These are phyloP conservation scores for Sebastes steindachneri DNA, from an alignment of 2,797 vertebrate species.

Conservation along the genomic window DNA sequence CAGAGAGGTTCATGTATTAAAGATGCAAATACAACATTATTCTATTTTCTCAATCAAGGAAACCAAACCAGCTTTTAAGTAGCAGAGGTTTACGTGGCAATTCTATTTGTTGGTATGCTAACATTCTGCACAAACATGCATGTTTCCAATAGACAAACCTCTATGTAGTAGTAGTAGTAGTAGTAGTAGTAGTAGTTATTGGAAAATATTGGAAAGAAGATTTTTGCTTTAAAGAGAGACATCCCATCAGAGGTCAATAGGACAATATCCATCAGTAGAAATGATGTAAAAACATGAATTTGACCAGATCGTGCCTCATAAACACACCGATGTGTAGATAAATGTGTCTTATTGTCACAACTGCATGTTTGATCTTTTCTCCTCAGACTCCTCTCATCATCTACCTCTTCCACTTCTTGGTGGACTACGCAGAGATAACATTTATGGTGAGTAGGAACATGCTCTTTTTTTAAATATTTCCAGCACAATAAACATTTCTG, in stretches of 20 bases:
- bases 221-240: neutral
- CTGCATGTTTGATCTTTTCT: neutral
- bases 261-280: neutral
- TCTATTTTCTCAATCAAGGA: no score
- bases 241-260: neutral
- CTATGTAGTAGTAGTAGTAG: no score
- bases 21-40: neutral
- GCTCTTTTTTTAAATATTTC: neutral
- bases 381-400: constrained; percentile 95
- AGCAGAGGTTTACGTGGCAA: neutral
- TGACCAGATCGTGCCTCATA: neutral
- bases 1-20: neutral
- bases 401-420: constrained; percentile 97
- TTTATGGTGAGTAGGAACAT: constrained; percentile 90
- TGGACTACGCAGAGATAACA: constrained; percentile 95
- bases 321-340: neutral
- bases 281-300: neutral
- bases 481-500: neutral
- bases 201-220: no score
- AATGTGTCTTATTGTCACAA: neutral
- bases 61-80: no score
- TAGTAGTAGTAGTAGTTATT: no score
- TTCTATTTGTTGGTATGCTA: neutral
- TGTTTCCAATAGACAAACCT: no score
- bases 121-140: neutral